Evolutionary conservation across 2,797 vertebrate species (phyloP).

Genomic region (Spinus olivaceus): DNA sequence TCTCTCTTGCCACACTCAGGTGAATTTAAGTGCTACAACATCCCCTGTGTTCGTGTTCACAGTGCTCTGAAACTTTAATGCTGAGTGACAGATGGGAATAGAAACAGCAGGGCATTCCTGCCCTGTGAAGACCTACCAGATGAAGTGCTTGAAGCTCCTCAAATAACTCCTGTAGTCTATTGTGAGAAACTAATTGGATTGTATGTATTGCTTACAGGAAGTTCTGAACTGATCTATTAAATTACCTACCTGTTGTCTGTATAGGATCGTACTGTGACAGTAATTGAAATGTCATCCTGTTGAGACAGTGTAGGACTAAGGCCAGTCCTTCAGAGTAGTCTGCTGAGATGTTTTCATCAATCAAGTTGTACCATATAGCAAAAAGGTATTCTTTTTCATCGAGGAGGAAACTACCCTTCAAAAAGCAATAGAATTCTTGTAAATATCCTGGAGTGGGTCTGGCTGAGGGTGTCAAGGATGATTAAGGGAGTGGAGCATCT

Average conservation of each 20-base stretch:
- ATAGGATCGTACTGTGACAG: not conserved
- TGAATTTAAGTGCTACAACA: not conserved
- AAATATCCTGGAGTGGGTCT: not conserved
- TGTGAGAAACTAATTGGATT: slow-evolving; percentile 59
- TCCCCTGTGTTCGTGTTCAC: rapidly evolving
- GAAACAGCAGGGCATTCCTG: not conserved
- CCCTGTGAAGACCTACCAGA: not conserved
- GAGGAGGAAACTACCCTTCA: not conserved
- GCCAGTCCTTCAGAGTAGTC: not conserved
- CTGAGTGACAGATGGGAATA: slow-evolving; percentile 20
- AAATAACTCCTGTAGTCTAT: slow-evolving; percentile 33
- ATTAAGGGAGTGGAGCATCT: not conserved
- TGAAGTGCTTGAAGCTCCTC: slow-evolving; percentile 42
- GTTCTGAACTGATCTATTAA: slow-evolving; percentile 39
- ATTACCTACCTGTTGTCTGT: slow-evolving; percentile 53
- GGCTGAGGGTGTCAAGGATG: not conserved
- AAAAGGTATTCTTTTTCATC: not conserved
- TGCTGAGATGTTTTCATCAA: not conserved
- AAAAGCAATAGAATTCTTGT: not conserved
- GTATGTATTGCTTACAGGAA: slow-evolving; percentile 49
- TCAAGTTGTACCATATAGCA: not conserved
- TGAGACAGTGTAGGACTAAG: not conserved
- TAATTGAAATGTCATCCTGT: slow-evolving; percentile 33
- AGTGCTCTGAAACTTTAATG: not conserved
- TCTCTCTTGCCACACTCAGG: not conserved